Base-by-base conservation (phyloP, 2,797 vertebrate species). In the Columba guinea region DNA sequence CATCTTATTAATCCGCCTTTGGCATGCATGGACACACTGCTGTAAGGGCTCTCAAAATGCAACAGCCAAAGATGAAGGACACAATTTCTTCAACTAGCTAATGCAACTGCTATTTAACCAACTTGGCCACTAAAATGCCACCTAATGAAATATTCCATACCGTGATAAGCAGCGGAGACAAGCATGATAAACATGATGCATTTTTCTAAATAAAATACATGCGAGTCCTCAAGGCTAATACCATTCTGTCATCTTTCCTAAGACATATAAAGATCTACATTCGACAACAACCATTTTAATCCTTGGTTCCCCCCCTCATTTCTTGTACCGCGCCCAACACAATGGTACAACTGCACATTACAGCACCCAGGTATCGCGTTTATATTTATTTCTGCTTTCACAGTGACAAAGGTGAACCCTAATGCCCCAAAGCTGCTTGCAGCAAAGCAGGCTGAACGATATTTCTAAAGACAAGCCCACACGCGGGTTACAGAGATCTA, bases 201-300 rank as follows among this genome's bases (percentile, higher is more conserved):
- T 77, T 93, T 92, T 85, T 24, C 87, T 67, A 52, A 44, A 48
- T 35, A 60, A 93, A 84, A 94, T 46, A 73, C 77, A 86, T 22
- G 52, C 22, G 7, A 76, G 73, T 67, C 93, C 85, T 89, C 56
- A 32, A 32, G 70, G 84, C 73, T 70, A 64, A 71, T 18, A 60
- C 41, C 7, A 3, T 67, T 59, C 75, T 77, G 75, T 67, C 84
- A 51, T 91, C 46, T 34, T 53, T 27, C 44, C 27, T 6, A 44
- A 69, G 51, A 44, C 60, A 84, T 2, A 9, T 59, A 77, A 80
- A 88, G 73, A 82, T 65, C 78, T 51, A 83, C 80, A 58, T 56
- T 88, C 77, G 93, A 94, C 90, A 97, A 96, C 87, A 93, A 94
- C 94, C 94, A 91, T 95, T 93, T 95, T 95, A 95, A 93, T 74